Evolutionary conservation across 2,113 vertebrate species (phyloP).

Genomic region (Ploceus nigricollis): DNA sequence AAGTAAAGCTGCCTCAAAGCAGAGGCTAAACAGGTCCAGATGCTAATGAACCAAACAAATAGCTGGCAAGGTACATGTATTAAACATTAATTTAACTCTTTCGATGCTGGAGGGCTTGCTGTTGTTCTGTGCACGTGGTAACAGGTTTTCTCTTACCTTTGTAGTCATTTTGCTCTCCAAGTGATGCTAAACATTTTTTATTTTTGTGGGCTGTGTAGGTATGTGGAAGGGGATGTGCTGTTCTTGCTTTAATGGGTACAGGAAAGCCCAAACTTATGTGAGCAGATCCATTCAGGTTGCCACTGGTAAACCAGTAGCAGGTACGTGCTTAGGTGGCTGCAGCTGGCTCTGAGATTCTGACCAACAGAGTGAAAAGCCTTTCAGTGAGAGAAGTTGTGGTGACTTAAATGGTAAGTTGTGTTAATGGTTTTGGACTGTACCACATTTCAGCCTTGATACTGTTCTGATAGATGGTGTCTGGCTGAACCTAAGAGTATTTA

Average conservation of each 20-base stretch:
- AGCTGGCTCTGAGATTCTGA: neutral
- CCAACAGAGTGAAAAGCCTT: fast-evolving
- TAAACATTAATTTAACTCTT: fast-evolving
- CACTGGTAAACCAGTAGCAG: neutral
- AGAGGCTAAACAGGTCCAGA: fast-evolving
- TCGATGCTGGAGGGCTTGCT: neutral
- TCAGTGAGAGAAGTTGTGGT: fast-evolving
- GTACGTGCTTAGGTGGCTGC: neutral
- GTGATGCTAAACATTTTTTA: no score
- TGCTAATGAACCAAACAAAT: fast-evolving
- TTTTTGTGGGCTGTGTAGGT: neutral
- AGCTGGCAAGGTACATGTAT: neutral
- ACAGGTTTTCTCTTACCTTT: no score
- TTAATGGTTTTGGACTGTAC: fast-evolving
- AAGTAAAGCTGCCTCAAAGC: fast-evolving
- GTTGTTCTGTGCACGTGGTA: fast-evolving
- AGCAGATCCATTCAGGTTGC: neutral
- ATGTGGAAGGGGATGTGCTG: fast-evolving
- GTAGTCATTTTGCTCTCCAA: no score
- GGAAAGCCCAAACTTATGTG: no score
- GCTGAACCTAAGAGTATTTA: fast-evolving
- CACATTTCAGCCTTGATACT: fast-evolving
- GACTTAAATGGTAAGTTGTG: fast-evolving
- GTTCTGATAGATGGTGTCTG: fast-evolving
- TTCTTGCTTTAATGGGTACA: fast-evolving